phyloP scores from a whole-genome alignment of 2,888 invertebrate species.

The Eremobia ochroleuca region DNA sequence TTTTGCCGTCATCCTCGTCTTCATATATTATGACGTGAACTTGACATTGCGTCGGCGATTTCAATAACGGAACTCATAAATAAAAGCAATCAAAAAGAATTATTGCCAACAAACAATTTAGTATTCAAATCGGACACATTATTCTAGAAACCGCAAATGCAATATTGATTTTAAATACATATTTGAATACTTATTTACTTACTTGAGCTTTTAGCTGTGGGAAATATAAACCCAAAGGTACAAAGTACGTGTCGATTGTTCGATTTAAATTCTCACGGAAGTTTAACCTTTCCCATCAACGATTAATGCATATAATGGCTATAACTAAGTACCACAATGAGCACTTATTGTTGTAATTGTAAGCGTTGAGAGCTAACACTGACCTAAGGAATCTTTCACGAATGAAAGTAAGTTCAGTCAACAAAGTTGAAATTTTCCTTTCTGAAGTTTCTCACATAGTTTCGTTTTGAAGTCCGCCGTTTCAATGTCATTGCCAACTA shows the following conservation, averaged over 20 bases:
- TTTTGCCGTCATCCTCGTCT: slow-evolving; percentile 39
- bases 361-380: slow-evolving; percentile 47
- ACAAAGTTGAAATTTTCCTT: background rate
- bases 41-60: slow-evolving; percentile 49
- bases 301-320: slow-evolving; percentile 62
- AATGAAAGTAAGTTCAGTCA: slow-evolving; percentile 20
- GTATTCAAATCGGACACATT: slow-evolving; percentile 23
- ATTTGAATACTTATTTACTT: slow-evolving; percentile 17
- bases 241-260: slow-evolving; percentile 67
- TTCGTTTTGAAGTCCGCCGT: slow-evolving; percentile 15
- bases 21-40: slow-evolving; percentile 36
- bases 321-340: slow-evolving; percentile 61
- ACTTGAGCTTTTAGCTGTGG: slow-evolving; percentile 44
- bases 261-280: slow-evolving; percentile 83
- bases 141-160: slow-evolving; percentile 22
- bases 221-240: slow-evolving; percentile 54
- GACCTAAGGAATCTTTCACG: slow-evolving; percentile 55
- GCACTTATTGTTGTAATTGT: slow-evolving; percentile 61
- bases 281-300: slow-evolving; percentile 81
- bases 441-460: slow-evolving; percentile 23
- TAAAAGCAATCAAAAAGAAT: slow-evolving; percentile 28
- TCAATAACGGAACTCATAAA: slow-evolving; percentile 17
- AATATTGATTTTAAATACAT: slow-evolving; percentile 20
- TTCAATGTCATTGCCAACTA: slow-evolving; percentile 47
- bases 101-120: slow-evolving; percentile 34